Conservation (phyloP, 1,140 invertebrate genomes). For the Drosophila ficusphila region DNA sequence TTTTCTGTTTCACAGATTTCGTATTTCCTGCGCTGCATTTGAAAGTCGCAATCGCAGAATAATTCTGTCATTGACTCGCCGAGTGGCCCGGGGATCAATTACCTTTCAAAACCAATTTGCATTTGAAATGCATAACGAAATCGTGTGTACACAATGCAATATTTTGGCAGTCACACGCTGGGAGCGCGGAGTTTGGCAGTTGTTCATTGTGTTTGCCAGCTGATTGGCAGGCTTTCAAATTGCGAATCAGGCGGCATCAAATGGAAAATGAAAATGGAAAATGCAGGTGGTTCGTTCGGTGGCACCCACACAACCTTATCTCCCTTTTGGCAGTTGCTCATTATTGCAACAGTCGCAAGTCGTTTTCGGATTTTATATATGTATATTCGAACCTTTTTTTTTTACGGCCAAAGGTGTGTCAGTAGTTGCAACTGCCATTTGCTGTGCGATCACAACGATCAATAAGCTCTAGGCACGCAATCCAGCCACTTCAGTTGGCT, state of each 20-base stretch:
- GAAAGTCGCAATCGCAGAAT: conserved; percentile 72
- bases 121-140: conserved; percentile 80
- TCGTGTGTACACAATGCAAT: conserved; percentile 72
- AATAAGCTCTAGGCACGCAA: conserved; percentile 57
- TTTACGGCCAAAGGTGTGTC: conserved; percentile 57
- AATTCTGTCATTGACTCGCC: conserved; percentile 66
- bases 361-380: conserved; percentile 15
- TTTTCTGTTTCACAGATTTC: conserved; percentile 8
- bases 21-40: conserved; percentile 66
- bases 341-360: conserved; percentile 54
- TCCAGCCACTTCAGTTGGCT: conserved; percentile 17
- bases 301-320: conserved; percentile 69
- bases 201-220: conserved; percentile 53
- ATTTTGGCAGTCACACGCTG: conserved; percentile 42
- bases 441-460: conserved; percentile 68
- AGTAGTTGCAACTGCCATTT: conserved; percentile 67
- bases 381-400: conserved; percentile 14
- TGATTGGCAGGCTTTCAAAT: conserved; percentile 77
- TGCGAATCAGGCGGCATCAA: conserved; percentile 19
- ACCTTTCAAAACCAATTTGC: conserved; percentile 80
- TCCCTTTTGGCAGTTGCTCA: conserved; percentile 62
- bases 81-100: conserved; percentile 63
- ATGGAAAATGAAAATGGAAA: conserved; percentile 31
- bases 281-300: conserved; percentile 67
- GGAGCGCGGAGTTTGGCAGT: conserved; percentile 25